These are phyloP conservation scores for Polypterus senegalus DNA, from an alignment of 2,113 vertebrate genomes.

Conservation along the genomic window DNA sequence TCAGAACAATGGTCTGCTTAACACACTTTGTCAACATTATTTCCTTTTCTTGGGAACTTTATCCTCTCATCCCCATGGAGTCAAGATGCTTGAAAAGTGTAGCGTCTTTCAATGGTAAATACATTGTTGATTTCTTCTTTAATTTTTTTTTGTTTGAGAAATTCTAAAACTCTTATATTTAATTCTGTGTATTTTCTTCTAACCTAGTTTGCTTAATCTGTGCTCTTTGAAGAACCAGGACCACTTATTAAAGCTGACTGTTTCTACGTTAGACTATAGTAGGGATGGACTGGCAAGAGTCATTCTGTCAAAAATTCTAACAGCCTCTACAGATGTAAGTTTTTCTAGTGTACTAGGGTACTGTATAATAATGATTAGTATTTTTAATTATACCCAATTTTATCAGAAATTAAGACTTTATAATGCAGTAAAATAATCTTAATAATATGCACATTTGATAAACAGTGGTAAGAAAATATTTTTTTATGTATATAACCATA, in stretches of 20 bases:
- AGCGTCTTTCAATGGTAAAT: conserved; percentile 92
- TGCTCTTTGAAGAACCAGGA: conserved; percentile 96
- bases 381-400: too few species aligned
- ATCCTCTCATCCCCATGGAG: conserved; percentile 85
- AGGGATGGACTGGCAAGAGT: conserved; percentile 88
- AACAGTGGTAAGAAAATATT: too few species aligned
- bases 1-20: conserved; percentile 85
- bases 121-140: too few species aligned
- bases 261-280: conserved; percentile 93
- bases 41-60: conserved; percentile 91
- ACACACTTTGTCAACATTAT: conserved; percentile 93
- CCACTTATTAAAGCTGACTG: conserved; percentile 82
- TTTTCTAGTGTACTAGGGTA: not conserved
- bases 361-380: too few species aligned
- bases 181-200: not conserved
- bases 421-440: too few species aligned
- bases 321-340: conserved; percentile 88
- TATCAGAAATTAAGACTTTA: too few species aligned
- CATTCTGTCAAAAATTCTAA: conserved; percentile 93
- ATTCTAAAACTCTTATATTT: too few species aligned
- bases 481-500: too few species aligned
- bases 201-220: conserved; percentile 79
- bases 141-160: too few species aligned
- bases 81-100: conserved; percentile 96
- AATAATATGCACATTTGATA: too few species aligned